phyloP scores from a whole-genome alignment of 2,113 vertebrate genomes.

The Athene cunicularia region DNA sequence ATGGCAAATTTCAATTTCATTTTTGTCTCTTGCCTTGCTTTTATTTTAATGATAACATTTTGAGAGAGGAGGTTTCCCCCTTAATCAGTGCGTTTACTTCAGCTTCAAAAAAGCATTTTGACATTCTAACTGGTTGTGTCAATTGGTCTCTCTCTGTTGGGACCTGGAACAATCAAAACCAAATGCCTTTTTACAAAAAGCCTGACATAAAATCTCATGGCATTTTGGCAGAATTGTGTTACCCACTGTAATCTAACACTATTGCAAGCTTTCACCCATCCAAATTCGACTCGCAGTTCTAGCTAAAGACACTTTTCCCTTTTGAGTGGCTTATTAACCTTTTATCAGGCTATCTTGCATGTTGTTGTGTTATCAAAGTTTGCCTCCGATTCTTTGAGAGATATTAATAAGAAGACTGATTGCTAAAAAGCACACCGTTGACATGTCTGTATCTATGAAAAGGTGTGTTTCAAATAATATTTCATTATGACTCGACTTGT shows the following conservation, averaged over 20 bases:
- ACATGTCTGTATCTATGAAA: neutral
- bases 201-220: neutral
- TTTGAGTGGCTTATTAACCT: neutral
- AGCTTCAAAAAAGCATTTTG: neutral
- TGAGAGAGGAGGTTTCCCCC: neutral
- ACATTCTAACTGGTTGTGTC: neutral
- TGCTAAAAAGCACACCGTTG: neutral
- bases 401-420: neutral
- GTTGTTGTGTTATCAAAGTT: neutral
- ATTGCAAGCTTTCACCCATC: neutral
- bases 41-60: neutral
- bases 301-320: neutral
- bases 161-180: neutral
- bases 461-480: neutral
- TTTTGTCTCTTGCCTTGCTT: neutral
- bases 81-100: neutral
- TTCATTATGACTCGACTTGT: neutral
- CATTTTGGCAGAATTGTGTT: neutral
- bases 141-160: neutral
- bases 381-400: neutral
- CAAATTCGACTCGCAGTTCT: neutral
- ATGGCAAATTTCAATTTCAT: neutral
- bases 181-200: neutral
- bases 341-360: neutral
- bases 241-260: neutral